Conservation (phyloP, 2,113 vertebrate genomes). For the Colinus virginianus region DNA sequence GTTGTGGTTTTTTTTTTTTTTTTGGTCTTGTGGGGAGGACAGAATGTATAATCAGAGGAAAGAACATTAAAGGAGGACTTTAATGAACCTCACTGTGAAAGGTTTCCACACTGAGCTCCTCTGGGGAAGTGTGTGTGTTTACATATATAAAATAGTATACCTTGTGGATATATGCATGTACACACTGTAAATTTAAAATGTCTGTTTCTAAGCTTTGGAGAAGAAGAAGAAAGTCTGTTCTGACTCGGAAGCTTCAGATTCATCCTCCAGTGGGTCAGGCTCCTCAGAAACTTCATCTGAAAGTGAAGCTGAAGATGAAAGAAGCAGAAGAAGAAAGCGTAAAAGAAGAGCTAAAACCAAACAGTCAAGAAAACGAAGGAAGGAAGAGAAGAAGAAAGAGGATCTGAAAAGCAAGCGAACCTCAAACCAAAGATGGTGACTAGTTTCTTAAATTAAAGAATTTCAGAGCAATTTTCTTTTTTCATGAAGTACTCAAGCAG, state of each 20-base stretch:
- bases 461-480: neutral
- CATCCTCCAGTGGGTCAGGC: slow-evolving; percentile 82
- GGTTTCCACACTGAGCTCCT: neutral
- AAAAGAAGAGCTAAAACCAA: slow-evolving; percentile 85
- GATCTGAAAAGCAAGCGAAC: slow-evolving; percentile 67
- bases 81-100: neutral
- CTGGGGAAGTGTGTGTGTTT: rapidly evolving
- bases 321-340: slow-evolving; percentile 78
- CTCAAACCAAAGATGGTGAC: slow-evolving; percentile 76
- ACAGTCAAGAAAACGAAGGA: slow-evolving; percentile 82
- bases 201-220: slow-evolving; percentile 82
- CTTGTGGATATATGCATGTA: neutral
- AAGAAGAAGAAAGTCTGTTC: slow-evolving; percentile 84
- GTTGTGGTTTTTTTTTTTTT: neutral
- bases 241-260: slow-evolving; percentile 82
- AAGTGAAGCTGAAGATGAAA: slow-evolving; percentile 84
- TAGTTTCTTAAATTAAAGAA: neutral
- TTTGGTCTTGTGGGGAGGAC: neutral
- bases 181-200: neutral
- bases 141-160: rapidly evolving
- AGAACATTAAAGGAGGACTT: neutral
- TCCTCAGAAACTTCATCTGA: slow-evolving; percentile 83
- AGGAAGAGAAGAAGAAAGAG: slow-evolving; percentile 77
- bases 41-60: too few species aligned
- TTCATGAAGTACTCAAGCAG: neutral